These are phyloP conservation scores for Conops quadrifasciatus DNA, from an alignment of 2,888 invertebrate species.

Conservation along the genomic window DNA sequence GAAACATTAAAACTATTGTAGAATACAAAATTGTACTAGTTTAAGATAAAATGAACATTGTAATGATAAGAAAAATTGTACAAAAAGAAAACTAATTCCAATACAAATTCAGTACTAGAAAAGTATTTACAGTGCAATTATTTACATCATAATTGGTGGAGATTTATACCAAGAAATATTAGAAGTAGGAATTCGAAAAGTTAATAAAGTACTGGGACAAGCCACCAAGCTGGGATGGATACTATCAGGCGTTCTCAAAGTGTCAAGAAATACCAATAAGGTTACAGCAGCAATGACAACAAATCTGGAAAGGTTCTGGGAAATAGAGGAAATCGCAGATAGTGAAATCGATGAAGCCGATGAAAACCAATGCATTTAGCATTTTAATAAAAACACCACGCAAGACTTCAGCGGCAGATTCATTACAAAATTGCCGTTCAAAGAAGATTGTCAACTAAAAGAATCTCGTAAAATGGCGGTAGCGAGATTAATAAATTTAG, in stretches of 20 bases:
- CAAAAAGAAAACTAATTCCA: too few relatives aligned
- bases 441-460: slow-evolving; percentile 17
- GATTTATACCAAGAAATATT: slow-evolving; percentile 18
- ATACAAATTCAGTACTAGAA: too few relatives aligned
- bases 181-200: slow-evolving; percentile 21
- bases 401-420: slow-evolving; percentile 19
- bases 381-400: slow-evolving; percentile 16
- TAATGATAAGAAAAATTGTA: too few relatives aligned
- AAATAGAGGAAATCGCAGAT: slow-evolving; percentile 21
- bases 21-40: too few relatives aligned
- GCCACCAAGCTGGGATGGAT: slow-evolving; percentile 36
- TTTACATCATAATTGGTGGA: slow-evolving; percentile 32
- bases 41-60: too few relatives aligned
- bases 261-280: slow-evolving; percentile 7
- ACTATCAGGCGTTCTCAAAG: slow-evolving; percentile 25
- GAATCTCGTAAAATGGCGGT: slow-evolving; percentile 30
- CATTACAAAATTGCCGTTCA: slow-evolving; percentile 22
- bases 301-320: too few relatives aligned
- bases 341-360: slow-evolving; percentile 8
- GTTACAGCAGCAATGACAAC: slow-evolving; percentile 3
- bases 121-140: too few relatives aligned
- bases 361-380: slow-evolving; percentile 19
- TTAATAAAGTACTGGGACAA: slow-evolving; percentile 30
- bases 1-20: too few relatives aligned
- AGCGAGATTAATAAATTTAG: slow-evolving; percentile 26